Percentiles rank a stretch among this genome's conserved stretches.
Conservation (phyloP, 35 echinoderm and acorn worm genomes). For the Holothuria glaberrima region DNA sequence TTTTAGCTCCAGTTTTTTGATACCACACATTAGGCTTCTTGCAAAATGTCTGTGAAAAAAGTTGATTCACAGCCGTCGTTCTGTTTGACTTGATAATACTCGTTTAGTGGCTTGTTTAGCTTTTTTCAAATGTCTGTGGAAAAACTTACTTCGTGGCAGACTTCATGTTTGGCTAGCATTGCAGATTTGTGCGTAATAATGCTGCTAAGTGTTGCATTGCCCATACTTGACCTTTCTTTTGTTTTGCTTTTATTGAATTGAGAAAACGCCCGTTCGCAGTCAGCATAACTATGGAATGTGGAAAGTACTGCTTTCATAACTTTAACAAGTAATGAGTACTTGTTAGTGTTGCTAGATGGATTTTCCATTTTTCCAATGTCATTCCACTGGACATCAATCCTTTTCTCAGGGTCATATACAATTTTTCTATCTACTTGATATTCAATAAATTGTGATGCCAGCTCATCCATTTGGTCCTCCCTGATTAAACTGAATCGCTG, state of each 20-base stretch:
- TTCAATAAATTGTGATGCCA: no score
- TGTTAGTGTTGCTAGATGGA: not conserved
- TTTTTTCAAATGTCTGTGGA: not conserved
- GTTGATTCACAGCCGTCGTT: no score
- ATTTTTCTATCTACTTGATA: not conserved
- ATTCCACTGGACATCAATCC: constrained; percentile 2
- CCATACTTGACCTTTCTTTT: constrained; percentile 17
- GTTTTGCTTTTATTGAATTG: not conserved
- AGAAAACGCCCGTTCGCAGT: constrained; percentile 2
- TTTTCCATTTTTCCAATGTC: constrained; percentile 3
- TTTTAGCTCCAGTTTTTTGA: not conserved
- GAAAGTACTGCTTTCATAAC: not conserved
- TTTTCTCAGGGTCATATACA: not conserved
- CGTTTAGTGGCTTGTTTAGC: not conserved
- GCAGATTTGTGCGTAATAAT: not conserved
- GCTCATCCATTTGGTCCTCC: no score
- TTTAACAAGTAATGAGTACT: constrained; percentile 2
- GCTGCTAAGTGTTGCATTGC: not conserved
- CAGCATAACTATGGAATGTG: not conserved
- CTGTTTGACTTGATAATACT: not conserved
- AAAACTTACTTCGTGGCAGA: not conserved
- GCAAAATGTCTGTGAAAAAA: no score
- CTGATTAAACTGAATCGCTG: no score
- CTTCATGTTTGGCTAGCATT: constrained; percentile 11
- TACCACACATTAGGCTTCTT: no score